Conservation (phyloP, 2,888 invertebrate species). For the Lycaena phlaeas region DNA sequence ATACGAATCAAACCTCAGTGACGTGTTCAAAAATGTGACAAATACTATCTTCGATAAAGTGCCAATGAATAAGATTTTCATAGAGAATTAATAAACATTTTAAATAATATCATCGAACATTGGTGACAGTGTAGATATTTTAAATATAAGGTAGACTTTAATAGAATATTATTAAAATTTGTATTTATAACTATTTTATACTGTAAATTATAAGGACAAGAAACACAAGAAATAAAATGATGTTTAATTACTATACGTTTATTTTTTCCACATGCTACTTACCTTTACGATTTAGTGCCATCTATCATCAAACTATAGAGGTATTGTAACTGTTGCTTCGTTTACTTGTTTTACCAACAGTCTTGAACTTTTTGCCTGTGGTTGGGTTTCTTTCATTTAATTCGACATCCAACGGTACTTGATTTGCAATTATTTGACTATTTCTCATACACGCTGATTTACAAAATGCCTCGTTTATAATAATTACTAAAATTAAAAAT, state of each 20-base stretch:
- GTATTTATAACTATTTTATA: constrained; percentile 2
- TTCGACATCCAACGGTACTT: constrained; percentile 31
- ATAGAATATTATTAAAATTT: neutral
- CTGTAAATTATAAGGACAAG: neutral
- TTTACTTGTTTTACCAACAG: neutral
- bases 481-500: constrained; percentile 34
- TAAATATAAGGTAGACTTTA: neutral
- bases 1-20: constrained; percentile 78
- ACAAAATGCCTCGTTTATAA: constrained; percentile 50
- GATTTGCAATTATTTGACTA: constrained; percentile 25
- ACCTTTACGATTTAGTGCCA: constrained; percentile 19
- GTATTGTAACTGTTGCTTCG: constrained; percentile 12
- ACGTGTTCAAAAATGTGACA: constrained; percentile 76
- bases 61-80: constrained; percentile 77
- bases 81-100: constrained; percentile 36
- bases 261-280: neutral
- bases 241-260: neutral
- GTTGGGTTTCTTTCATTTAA: constrained; percentile 31
- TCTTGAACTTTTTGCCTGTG: constrained; percentile 9
- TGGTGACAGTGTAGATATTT: neutral
- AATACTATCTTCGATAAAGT: constrained; percentile 79
- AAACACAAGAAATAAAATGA: neutral
- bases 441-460: constrained; percentile 39
- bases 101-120: neutral
- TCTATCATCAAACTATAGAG: constrained; percentile 19